Evolutionary conservation across 2,797 vertebrate species (phyloP).

Genomic region (Natrix natrix): DNA sequence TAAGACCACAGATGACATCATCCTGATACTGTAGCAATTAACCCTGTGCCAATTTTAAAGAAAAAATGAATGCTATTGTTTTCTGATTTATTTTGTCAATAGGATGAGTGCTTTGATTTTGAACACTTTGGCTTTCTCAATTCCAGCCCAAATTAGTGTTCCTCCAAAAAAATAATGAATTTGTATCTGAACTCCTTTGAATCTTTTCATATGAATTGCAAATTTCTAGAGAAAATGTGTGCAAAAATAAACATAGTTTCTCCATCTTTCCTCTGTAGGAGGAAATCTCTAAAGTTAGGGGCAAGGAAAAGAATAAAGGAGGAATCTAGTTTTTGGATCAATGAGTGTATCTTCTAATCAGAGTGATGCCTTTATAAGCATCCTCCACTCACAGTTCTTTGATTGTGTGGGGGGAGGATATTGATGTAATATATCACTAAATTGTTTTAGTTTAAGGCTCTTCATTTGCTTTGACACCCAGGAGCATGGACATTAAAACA

Average conservation of each 20-base stretch:
- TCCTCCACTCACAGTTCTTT: neutral
- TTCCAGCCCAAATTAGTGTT: neutral
- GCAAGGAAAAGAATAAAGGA: neutral
- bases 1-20: neutral
- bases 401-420: neutral
- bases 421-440: neutral
- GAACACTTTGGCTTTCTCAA: neutral
- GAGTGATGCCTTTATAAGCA: neutral
- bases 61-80: neutral
- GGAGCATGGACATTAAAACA: neutral
- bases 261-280: neutral
- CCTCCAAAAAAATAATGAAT: neutral
- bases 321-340: neutral
- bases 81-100: neutral
- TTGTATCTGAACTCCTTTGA: neutral
- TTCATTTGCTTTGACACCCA: neutral
- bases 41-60: neutral
- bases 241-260: neutral
- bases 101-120: neutral
- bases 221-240: neutral
- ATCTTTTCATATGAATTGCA: neutral
- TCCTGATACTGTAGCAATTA: neutral
- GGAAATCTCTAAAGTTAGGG: neutral
- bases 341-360: neutral
- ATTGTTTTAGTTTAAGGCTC: neutral